Evolutionary conservation across 2,113 vertebrate species (phyloP).

Genomic region (Myocastor coypus): DNA sequence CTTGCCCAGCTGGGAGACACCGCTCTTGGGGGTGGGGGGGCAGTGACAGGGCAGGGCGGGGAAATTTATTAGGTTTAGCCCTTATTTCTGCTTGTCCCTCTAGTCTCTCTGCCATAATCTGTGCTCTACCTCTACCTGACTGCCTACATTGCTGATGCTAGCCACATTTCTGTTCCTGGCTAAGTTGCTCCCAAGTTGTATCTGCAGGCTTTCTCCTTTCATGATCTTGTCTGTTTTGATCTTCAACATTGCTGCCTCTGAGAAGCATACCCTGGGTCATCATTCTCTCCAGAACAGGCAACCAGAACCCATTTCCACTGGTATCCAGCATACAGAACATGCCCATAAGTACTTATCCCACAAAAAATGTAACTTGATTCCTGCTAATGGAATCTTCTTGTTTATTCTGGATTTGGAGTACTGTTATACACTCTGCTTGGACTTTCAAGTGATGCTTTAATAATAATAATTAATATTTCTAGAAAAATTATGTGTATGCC

Average conservation of each 20-base stretch:
- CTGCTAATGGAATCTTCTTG: neutral
- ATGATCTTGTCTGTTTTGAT: neutral
- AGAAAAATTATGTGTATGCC: neutral
- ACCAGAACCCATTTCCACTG: no score
- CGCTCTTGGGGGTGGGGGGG: no score
- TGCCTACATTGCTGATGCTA: accelerated
- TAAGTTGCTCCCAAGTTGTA: neutral
- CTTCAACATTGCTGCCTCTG: neutral
- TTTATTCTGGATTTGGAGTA: neutral
- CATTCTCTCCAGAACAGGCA: neutral
- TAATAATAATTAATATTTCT: neutral
- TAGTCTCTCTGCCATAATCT: neutral
- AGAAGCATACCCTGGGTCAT: neutral
- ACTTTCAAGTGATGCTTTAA: neutral
- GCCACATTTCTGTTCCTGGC: accelerated
- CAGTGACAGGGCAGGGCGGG: neutral
- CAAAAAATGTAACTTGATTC: neutral
- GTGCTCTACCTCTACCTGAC: neutral
- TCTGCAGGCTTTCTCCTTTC: neutral
- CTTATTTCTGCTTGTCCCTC: neutral
- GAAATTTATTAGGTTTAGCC: neutral
- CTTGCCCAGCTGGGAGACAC: neutral
- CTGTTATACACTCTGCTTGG: neutral
- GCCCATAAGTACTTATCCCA: neutral
- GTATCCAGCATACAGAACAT: neutral